Evolutionary conservation across 2,888 invertebrate species (phyloP).

Genomic region (Stenchaetothrips biformis): DNA sequence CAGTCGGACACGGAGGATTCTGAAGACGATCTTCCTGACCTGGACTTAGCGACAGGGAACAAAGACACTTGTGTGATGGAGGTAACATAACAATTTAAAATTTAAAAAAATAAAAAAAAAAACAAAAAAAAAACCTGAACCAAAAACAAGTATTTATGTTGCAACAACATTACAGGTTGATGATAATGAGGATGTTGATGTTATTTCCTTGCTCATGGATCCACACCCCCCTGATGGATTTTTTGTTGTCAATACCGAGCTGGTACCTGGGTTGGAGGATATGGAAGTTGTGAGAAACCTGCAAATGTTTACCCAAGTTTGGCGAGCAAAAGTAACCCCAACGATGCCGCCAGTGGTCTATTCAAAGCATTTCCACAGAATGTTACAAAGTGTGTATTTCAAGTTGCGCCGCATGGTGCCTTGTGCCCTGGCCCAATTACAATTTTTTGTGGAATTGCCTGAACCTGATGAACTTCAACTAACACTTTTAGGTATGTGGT

Average conservation of each 20-base stretch:
- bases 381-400: conserved; percentile 71
- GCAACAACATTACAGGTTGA: too few relatives aligned
- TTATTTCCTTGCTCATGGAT: conserved; percentile 68
- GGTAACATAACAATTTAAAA: conserved; percentile 45
- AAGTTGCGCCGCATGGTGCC: conserved; percentile 84
- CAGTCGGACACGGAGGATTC: conserved; percentile 58
- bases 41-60: conserved; percentile 66
- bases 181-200: conserved; percentile 75
- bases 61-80: conserved; percentile 78
- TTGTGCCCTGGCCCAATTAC: conserved; percentile 74
- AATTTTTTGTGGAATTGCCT: conserved; percentile 78
- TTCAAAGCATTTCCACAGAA: conserved; percentile 51
- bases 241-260: conserved; percentile 72
- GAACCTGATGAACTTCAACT: conserved; percentile 70
- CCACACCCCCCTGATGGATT: conserved; percentile 69
- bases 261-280: conserved; percentile 65
- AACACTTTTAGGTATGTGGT: conserved; percentile 51
- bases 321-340: conserved; percentile 58
- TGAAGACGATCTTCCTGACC: conserved; percentile 60
- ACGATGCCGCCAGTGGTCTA: conserved; percentile 48
- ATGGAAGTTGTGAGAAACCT: conserved; percentile 63
- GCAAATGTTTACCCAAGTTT: conserved; percentile 83
- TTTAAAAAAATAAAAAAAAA: conserved; percentile 13
- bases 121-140: too few relatives aligned
- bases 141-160: conserved; percentile 27